Evolutionary conservation across 2,797 vertebrate genomes (phyloP), one percentile per base, ranked within the genome.

Genomic region (Chloroceryle amazona): DNA sequence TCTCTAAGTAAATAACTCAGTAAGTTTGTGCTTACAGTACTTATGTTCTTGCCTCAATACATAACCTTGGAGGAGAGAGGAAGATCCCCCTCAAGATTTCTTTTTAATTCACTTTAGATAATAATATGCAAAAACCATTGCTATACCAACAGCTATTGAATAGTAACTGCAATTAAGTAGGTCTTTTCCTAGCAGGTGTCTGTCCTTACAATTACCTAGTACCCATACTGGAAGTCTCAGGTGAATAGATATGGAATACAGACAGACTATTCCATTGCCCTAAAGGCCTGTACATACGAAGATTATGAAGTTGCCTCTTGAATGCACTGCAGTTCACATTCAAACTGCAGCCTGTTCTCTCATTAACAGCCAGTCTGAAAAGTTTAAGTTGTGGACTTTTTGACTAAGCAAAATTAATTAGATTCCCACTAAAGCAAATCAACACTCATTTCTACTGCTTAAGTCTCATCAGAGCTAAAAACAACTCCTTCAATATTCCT

Each of bases 161-260:
- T 44, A 87, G 60, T 54, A 95, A 94, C 61, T 93, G 49, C 79
- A 67, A 81, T 25, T 84, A 95, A 91, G 17, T 78, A 85, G 79
- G 29, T 81, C 25, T 93, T 82, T 71, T 92, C 39, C 52, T 86
- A 78, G 72, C 51, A 92, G 61, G 75, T 85, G 49, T 44, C 72
- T 75, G n/a, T 81, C 54, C 54, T 79, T 78, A 61, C 37, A 86
- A 78, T 86, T 96, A 95, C 21, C 39, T 85, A 28, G 28, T 70
- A 62, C 14, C 20, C 15, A 44, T 42, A 65, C 5, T 58, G 19
- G 47, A 68, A 83, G 33, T 51, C 72, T 92, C 72, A 72, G 61
- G 14, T 94, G 79, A 57, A 13, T 41, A 23, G 54, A 41, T 20
- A 51, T 31, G 46, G 13, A 74, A 46, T 11, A 75, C 61, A 51